phyloP scores from a whole-genome alignment of 2,888 invertebrate species.

The Drosophila anceps region DNA sequence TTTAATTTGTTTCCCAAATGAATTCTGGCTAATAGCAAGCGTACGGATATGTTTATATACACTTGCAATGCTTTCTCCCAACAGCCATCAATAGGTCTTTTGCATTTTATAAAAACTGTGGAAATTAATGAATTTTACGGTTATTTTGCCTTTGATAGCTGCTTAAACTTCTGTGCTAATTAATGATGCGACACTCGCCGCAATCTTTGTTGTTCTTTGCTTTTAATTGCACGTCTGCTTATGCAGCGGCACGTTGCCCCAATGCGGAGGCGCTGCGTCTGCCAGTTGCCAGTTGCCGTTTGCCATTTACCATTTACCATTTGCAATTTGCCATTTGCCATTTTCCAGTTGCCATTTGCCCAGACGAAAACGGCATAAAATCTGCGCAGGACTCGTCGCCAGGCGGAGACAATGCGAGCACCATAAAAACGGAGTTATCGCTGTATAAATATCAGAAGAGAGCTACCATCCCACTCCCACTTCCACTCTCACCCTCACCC shows the following conservation, averaged over 20 bases:
- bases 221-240: slow-evolving; percentile 74
- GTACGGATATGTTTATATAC: no score
- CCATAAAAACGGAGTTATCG: slow-evolving; percentile 75
- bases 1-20: no score
- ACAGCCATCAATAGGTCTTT: no score
- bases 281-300: slow-evolving; percentile 22
- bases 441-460: slow-evolving; percentile 67
- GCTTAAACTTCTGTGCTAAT: slow-evolving; percentile 42
- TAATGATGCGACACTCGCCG: slow-evolving; percentile 58
- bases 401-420: slow-evolving; percentile 53
- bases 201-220: slow-evolving; percentile 44
- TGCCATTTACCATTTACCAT: slow-evolving; percentile 34
- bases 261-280: slow-evolving; percentile 18
- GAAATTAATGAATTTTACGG: not conserved
- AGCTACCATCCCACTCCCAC: slow-evolving; percentile 1
- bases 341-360: slow-evolving; percentile 31
- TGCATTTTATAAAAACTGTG: no score
- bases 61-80: no score
- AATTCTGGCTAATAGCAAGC: no score
- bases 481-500: not conserved
- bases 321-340: slow-evolving; percentile 31
- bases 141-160: slow-evolving; percentile 14
- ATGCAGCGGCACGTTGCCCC: slow-evolving; percentile 64
- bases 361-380: slow-evolving; percentile 73
- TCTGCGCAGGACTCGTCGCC: slow-evolving; percentile 48